These are phyloP conservation scores for Colletes gigas DNA, from an alignment of 1,140 invertebrate genomes.

Conservation along the genomic window DNA sequence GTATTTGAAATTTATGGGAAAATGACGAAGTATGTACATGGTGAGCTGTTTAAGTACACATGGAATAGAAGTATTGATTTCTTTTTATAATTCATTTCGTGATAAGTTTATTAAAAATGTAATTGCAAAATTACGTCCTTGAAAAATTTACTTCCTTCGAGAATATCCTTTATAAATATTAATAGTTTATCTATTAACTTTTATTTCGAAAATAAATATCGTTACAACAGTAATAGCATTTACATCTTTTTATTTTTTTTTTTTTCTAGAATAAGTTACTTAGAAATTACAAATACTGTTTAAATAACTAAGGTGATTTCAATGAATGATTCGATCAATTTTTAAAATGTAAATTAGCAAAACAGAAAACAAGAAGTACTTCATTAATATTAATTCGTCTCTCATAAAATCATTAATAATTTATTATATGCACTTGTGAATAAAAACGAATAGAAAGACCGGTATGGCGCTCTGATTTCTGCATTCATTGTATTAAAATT, in stretches of 20 bases:
- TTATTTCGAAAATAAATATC: slow-evolving; percentile 12
- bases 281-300: neutral
- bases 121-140: too few species aligned
- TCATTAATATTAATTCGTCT: neutral
- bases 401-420: neutral
- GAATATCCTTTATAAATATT: too few species aligned
- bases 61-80: neutral
- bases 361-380: too few species aligned
- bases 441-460: neutral
- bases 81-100: neutral
- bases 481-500: neutral
- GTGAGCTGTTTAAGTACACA: neutral
- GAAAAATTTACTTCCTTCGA: too few species aligned
- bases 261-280: neutral
- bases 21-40: neutral
- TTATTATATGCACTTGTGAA: neutral
- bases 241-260: slow-evolving; percentile 1
- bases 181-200: neutral
- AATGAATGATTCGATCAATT: neutral
- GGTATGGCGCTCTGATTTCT: too few species aligned
- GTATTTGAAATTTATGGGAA: neutral
- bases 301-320: neutral
- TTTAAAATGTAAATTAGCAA: too few species aligned
- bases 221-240: slow-evolving; percentile 5
- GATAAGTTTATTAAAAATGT: too few species aligned